These are phyloP conservation scores for Hesperia comma DNA, from an alignment of 2,888 invertebrate genomes.

Conservation along the genomic window DNA sequence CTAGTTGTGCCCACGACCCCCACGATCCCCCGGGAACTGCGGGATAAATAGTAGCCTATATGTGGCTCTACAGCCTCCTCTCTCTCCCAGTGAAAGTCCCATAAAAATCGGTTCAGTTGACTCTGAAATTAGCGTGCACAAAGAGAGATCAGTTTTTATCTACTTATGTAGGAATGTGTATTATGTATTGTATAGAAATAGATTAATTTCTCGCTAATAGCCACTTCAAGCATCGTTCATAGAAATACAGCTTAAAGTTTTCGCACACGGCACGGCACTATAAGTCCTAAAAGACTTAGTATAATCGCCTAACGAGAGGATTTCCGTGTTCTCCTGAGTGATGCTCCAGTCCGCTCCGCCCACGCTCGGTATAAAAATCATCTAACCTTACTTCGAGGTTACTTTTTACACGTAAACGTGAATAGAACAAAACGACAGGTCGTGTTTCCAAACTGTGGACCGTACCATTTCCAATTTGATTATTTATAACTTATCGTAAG, in stretches of 20 bases:
- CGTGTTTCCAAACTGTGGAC: not conserved
- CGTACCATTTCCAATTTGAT: not conserved
- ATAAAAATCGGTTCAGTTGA: too few species aligned
- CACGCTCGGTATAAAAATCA: not conserved
- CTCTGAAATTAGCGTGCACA: too few species aligned
- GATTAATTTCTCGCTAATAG: not conserved
- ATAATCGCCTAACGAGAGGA: not conserved
- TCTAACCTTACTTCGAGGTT: not conserved
- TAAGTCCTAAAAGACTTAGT: not conserved
- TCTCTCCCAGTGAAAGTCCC: too few species aligned
- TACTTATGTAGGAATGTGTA: too few species aligned
- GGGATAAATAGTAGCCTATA: too few species aligned
- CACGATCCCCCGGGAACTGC: too few species aligned
- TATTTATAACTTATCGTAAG: not conserved
- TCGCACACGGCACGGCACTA: not conserved
- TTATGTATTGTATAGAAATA: too few species aligned
- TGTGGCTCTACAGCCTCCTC: too few species aligned
- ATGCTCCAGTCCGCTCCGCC: not conserved
- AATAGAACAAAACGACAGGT: not conserved
- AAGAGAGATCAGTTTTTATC: too few species aligned
- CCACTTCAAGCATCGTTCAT: not conserved
- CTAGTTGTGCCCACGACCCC: too few species aligned
- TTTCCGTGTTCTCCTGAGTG: not conserved
- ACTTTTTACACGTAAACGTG: not conserved
- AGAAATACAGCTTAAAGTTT: not conserved